Percentiles rank a stretch among this genome's conserved stretches.
Evolutionary conservation across 2,797 vertebrate species (phyloP).

Genomic region (Typhlichthys subterraneus): DNA sequence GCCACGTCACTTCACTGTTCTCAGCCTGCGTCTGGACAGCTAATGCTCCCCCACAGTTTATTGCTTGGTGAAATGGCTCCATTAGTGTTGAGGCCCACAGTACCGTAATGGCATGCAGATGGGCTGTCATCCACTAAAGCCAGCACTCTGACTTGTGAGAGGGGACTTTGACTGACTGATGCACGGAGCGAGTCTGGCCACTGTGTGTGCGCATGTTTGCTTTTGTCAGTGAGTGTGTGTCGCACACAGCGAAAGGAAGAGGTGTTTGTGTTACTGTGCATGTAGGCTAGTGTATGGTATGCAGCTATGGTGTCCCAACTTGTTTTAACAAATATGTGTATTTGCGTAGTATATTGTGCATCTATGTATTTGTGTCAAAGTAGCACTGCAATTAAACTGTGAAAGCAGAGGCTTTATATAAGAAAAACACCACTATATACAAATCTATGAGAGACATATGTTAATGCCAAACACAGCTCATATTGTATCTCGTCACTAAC

Average conservation of each 20-base stretch:
- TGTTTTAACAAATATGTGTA: neutral
- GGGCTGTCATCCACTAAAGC: slow-evolving; percentile 29
- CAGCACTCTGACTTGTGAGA: slow-evolving; percentile 34
- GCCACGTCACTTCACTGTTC: slow-evolving; percentile 55
- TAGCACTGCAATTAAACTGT: slow-evolving; percentile 38
- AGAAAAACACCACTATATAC: too few species aligned
- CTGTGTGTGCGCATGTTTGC: slow-evolving; percentile 1
- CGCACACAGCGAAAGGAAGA: neutral
- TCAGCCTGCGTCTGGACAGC: slow-evolving; percentile 46
- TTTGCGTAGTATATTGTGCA: neutral
- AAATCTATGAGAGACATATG: too few species aligned
- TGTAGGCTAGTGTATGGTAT: neutral
- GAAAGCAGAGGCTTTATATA: too few species aligned
- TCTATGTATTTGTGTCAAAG: neutral
- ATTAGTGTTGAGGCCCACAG: slow-evolving; percentile 51
- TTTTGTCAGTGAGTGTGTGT: slow-evolving; percentile 2
- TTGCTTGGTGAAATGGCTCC: slow-evolving; percentile 58
- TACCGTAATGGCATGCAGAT: slow-evolving; percentile 57
- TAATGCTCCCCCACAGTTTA: slow-evolving; percentile 62
- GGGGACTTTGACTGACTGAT: slow-evolving; percentile 48
- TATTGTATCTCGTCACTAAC: too few species aligned
- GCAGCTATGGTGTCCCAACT: neutral
- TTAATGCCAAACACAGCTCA: too few species aligned
- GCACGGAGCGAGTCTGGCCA: slow-evolving; percentile 7
- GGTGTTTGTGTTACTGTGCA: neutral